Base-by-base conservation (phyloP, 2,888 invertebrate genomes). In the Apamea sordens region DNA sequence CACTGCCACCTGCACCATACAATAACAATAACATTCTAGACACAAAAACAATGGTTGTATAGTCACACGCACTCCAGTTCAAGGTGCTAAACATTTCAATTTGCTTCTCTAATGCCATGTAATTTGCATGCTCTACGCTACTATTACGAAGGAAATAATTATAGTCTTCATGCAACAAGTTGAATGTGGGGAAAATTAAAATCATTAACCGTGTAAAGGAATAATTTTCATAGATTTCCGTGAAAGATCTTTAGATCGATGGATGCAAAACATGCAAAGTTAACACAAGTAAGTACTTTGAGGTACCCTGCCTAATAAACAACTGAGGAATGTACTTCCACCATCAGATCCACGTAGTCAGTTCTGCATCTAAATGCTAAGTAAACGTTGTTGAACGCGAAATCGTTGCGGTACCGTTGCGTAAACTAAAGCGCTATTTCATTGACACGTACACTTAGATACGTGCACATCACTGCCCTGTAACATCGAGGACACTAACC, bases 1-100 rank as follows among this genome's bases (percentile, higher is more conserved):
- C 7, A 98, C 98, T 92, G 97, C 97, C 79, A 98, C 97, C 97
- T 97, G 90, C 24, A 84, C 79, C 32, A 86, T 69, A 70, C 24
- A 82, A 69, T 24, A 56, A 76, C 21, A 76, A 77, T 77, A 67
- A 61, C n/a, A 59, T 67, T 70, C 36, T 15, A 56, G 7, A 41
- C 13, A 75, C n/a, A 50, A 78, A 69, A 56, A 59, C 18, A 75
- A 56, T 69, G 18, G 7, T 36, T 28, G 21, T n/a, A 41, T 21
- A 69, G 32, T 70, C 36, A 63, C 50, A 76, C 32, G 74, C 64
- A 64, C 65, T 71, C 24, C 41, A 41, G 68, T 79, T 76, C 76
- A 65, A 87, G 77, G 82, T 84, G 87, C 76, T 76, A 76, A 79
- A 83, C 32, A 85, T 82, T 82, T 65, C 24, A 77, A 82, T 86